Evolutionary conservation across 1,140 invertebrate species (phyloP).

Genomic region (Drosophila simulans): DNA sequence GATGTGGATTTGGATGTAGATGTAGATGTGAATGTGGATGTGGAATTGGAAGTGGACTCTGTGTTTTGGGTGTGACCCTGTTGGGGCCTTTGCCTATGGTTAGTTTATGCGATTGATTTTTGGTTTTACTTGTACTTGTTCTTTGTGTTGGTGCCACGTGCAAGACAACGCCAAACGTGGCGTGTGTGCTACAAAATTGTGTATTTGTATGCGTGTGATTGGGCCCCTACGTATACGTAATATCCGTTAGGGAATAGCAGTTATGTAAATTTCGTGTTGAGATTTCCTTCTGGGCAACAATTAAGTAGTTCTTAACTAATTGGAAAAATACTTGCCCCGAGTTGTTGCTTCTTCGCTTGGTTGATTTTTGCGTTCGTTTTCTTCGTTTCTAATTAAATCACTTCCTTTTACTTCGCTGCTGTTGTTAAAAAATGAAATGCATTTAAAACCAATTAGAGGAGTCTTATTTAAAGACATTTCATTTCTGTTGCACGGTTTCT

Average conservation of each 20-base stretch:
- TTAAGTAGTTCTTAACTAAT: not conserved
- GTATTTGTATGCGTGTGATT: not conserved
- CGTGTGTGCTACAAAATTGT: not conserved
- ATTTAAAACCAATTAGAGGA: constrained; percentile 36
- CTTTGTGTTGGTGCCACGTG: constrained; percentile 38
- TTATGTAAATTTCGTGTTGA: constrained; percentile 38
- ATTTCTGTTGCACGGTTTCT: not conserved
- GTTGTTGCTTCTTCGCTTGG: not conserved
- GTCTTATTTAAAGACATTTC: constrained; percentile 3
- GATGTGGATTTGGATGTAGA: not conserved
- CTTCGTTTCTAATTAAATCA: not conserved
- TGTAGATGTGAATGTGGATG: too few relatives aligned
- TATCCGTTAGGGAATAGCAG: constrained; percentile 27
- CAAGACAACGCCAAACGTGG: constrained; percentile 8
- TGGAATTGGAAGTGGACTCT: constrained; percentile 2
- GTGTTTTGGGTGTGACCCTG: constrained; percentile 21
- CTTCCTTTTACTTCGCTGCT: too few relatives aligned
- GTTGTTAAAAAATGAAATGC: constrained; percentile 13
- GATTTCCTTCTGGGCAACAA: constrained; percentile 21
- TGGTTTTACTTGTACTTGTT: constrained; percentile 11
- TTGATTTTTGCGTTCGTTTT: not conserved
- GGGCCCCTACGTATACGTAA: constrained; percentile 36
- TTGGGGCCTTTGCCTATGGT: constrained; percentile 26
- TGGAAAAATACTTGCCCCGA: not conserved
- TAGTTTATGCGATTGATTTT: constrained; percentile 67